Base-by-base conservation (phyloP, 2,113 vertebrate species). In the Varanus komodoensis region DNA sequence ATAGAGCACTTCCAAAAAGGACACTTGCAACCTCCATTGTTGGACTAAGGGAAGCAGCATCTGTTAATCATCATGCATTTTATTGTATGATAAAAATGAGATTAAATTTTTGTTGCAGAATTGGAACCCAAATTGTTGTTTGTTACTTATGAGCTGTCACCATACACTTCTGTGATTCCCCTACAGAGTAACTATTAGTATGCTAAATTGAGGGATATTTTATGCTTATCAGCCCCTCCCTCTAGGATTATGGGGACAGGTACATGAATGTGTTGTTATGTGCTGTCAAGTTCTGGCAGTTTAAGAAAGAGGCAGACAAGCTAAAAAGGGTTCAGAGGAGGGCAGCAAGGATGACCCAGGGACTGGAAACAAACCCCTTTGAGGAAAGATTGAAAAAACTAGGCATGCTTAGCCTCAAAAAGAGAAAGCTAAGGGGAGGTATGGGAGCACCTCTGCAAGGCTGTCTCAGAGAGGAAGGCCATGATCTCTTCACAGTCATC, bases 11-110 rank as follows among this genome's bases (percentile, higher is more conserved):
- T 89, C 79, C 61, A 44, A 34, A 6, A 78, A 54, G 25, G n/a
- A 29, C 86, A 21, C 8, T 57, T 87, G 52, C 52, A 32, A 86
- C 3, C 82, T 32, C 3, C 14, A 89, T 92, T 73, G 81, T 90
- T 91, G 86, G 50, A 21, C 29, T 0, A 0, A 48, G 3, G 84
- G 78, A 89, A 61, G 3, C n/a, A 44, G 89, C 79, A 7, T n/a
- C 83, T 52, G 0, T 17, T 87, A 75, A 2, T 61, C 87, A 90
- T 91, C 21, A 2, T 17, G 8, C 6, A 77, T 77, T 19, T 38
- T 23, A 38, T 64, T 7, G 44, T 44, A 4, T 25, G 6, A 32
- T 21, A 77, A 77, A 38, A 77, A 21, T 3, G 7, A 23, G 38
- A 44, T 77, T 11, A 73, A 77, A 44, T 6, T 44, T 44, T 6